phyloP scores from a whole-genome alignment of 2,797 vertebrate genomes.

The Tenualosa thibaudeaui region DNA sequence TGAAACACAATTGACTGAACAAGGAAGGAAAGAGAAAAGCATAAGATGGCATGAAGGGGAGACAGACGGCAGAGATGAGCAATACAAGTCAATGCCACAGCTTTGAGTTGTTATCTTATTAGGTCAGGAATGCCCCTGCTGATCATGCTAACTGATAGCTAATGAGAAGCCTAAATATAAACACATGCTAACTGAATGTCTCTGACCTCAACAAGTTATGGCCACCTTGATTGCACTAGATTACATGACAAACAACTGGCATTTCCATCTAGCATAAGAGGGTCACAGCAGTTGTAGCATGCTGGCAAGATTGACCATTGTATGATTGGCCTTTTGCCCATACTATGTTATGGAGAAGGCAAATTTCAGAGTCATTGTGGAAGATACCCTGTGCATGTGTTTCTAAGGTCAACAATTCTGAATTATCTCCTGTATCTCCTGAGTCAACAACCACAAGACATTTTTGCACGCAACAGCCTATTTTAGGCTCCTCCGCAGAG shows the following conservation, averaged over 20 bases:
- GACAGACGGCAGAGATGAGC: constrained; percentile 40
- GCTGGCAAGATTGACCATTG: background rate
- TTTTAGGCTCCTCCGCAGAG: background rate
- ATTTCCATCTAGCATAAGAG: no score
- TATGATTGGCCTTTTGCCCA: background rate
- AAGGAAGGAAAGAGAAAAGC: background rate
- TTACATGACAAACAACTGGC: background rate
- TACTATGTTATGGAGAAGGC: background rate
- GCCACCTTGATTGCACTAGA: no score
- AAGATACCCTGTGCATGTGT: background rate
- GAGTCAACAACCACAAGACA: constrained; percentile 10
- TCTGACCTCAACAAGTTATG: no score
- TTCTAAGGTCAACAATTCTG: background rate
- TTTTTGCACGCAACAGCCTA: background rate
- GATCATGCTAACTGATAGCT: constrained; percentile 71
- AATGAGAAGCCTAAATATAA: constrained; percentile 70
- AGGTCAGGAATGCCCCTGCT: constrained; percentile 57
- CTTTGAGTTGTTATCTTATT: no score
- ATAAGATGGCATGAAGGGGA: constrained; percentile 27
- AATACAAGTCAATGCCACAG: no score
- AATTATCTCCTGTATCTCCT: background rate
- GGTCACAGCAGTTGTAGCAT: background rate
- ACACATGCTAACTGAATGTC: constrained; percentile 19
- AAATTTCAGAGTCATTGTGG: background rate
- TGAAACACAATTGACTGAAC: background rate